phyloP scores from a whole-genome alignment of 2,113 vertebrate species.

The Abramis brama region DNA sequence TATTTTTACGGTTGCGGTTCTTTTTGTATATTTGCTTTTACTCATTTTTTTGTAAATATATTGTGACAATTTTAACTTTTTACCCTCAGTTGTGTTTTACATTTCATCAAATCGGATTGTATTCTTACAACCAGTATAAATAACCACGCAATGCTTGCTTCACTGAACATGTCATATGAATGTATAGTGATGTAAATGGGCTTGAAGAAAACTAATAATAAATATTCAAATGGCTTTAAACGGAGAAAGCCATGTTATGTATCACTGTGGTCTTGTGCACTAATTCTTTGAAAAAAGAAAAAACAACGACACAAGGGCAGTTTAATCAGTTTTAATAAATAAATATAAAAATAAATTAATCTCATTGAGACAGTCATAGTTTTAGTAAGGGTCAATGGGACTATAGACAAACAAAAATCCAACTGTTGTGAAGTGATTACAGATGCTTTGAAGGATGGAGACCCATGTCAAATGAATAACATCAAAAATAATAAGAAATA shows the following conservation, averaged over 20 bases:
- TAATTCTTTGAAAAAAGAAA: background rate
- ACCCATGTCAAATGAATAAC: constrained; percentile 52
- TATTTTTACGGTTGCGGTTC: background rate
- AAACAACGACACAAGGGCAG: constrained; percentile 41
- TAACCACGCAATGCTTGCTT: background rate
- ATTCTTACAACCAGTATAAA: background rate
- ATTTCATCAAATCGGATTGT: constrained; percentile 8
- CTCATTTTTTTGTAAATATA: background rate
- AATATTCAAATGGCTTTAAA: background rate
- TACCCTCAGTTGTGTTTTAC: background rate
- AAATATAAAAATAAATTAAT: constrained; percentile 80
- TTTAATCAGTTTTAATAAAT: constrained; percentile 79
- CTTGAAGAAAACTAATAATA: background rate
- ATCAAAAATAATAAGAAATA: background rate
- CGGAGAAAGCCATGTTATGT: constrained; percentile 6
- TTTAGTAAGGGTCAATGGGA: constrained; percentile 66
- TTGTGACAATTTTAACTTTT: background rate
- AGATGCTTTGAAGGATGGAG: constrained; percentile 50
- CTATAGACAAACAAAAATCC: constrained; percentile 63
- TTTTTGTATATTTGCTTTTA: constrained; percentile 7
- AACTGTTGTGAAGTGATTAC: constrained; percentile 53
- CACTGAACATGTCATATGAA: constrained; percentile 12
- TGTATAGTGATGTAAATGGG: background rate
- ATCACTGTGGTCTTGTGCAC: constrained; percentile 1
- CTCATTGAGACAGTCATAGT: constrained; percentile 69